Conservation (phyloP, 23 tunicate genomes). For the Ascidia mentula region DNA sequence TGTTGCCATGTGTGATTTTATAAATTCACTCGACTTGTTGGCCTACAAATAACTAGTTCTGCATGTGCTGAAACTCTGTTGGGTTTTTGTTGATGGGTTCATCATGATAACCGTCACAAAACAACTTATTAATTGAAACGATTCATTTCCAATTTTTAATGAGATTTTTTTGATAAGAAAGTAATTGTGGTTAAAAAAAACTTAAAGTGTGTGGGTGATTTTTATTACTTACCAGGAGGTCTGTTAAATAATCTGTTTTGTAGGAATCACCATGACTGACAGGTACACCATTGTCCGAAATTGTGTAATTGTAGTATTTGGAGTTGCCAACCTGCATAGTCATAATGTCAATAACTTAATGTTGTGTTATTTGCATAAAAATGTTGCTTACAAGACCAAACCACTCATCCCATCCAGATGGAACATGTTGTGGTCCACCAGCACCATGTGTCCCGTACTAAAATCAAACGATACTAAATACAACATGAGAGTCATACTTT, state of each 20-base stretch:
- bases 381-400: slow-evolving; percentile 78
- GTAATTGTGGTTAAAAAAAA: too few relatives aligned
- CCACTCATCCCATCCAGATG: slow-evolving; percentile 97
- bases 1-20: slow-evolving; percentile 14
- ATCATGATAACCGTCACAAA: too few relatives aligned
- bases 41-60: slow-evolving; percentile 38
- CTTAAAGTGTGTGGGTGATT: too few relatives aligned
- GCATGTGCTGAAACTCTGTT: not conserved
- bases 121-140: too few relatives aligned
- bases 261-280: slow-evolving; percentile 78
- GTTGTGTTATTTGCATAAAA: not conserved
- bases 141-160: too few relatives aligned
- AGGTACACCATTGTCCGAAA: slow-evolving; percentile 77
- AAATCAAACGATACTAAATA: too few relatives aligned
- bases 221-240: slow-evolving; percentile 54
- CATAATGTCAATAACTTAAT: not conserved
- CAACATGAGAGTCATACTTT: too few relatives aligned
- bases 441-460: slow-evolving; percentile 70
- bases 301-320: slow-evolving; percentile 88
- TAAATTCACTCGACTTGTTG: slow-evolving; percentile 75
- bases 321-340: slow-evolving; percentile 81
- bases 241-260: slow-evolving; percentile 80
- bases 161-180: too few relatives aligned
- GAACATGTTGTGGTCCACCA: slow-evolving; percentile 87
- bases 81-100: too few relatives aligned